A percentile compares a stretch with the other conserved stretches of the same genome.
Evolutionary conservation across 2,113 vertebrate species (phyloP).

Genomic region (Deroptyus accipitrinus): DNA sequence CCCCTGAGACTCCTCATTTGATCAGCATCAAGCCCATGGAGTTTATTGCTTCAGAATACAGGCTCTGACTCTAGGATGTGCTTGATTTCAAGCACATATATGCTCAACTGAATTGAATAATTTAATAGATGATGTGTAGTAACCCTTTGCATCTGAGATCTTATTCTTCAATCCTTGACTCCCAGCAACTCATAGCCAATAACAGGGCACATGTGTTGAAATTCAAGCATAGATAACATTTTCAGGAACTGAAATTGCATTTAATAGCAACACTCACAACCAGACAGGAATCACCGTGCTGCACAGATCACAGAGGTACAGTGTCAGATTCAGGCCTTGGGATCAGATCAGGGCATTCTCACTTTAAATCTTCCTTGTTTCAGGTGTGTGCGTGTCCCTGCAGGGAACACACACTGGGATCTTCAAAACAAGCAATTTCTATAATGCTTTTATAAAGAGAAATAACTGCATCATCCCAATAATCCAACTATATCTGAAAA

Average conservation of each 20-base stretch:
- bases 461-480: neutral
- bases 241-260: neutral
- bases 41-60: neutral
- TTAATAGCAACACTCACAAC: neutral
- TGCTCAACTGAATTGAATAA: neutral
- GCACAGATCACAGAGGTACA: neutral
- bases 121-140: neutral
- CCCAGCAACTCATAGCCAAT: neutral
- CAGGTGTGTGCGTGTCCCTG: neutral
- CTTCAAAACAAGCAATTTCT: neutral
- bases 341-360: fast-evolving
- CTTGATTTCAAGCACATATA: neutral
- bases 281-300: neutral
- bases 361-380: neutral
- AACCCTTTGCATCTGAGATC: neutral
- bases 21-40: fast-evolving
- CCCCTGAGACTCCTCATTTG: neutral
- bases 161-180: neutral
- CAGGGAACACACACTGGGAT: neutral
- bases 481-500: neutral
- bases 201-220: neutral
- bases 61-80: neutral
- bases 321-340: neutral
- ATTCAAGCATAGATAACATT: neutral
- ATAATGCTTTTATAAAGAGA: neutral